Base-by-base conservation (phyloP, 2,797 vertebrate species). In the Acropternis orthonyx region DNA sequence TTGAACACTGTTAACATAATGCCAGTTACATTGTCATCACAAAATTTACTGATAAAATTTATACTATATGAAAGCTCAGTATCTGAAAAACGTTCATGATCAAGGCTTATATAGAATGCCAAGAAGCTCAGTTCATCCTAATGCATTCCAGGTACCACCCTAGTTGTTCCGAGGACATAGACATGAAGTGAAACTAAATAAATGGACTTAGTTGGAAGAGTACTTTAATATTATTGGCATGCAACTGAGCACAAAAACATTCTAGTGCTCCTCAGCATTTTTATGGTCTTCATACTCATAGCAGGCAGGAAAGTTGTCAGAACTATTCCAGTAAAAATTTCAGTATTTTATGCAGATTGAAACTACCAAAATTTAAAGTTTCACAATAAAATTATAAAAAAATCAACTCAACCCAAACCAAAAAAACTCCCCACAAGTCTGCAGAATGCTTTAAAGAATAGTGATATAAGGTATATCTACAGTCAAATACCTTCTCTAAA, bases 1-100 rank as follows among this genome's bases (percentile, higher is more conserved):
- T 44, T 81, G 7, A 34, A 30, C 2, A 80, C 32, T 66, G 27
- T 77, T 80, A 92, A 56, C 86, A 77, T 19, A 92, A 85, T 48
- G 27, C 32, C 55, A 92, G 32, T 24, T 84, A 89, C 22, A 36
- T 41, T 82, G 4, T n/a, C 51, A 66, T 74, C 15, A 17, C 54
- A 55, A 96, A 89, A 85, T 65, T 93, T 78, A 78, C 46, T 76
- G 37, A 39, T 54, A 52, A 85, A 88, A 94, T 82, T 65, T 90
- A 22, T 65, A 84, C 62, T 49, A 8, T 46, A 30, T 73, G 23
- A 61, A 94, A 67, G 34, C 12, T 77, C 9, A 2, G 12, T 74
- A 71, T 88, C 21, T 32, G 46, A 68, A 92, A 92, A 93, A 28
- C 3, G 19, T 67, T 79, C 6, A 15, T 49, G 58, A 71, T 69